Base-by-base conservation (phyloP, 37 sponge, comb jelly and placozoan genomes). In the Spongia lamella region DNA sequence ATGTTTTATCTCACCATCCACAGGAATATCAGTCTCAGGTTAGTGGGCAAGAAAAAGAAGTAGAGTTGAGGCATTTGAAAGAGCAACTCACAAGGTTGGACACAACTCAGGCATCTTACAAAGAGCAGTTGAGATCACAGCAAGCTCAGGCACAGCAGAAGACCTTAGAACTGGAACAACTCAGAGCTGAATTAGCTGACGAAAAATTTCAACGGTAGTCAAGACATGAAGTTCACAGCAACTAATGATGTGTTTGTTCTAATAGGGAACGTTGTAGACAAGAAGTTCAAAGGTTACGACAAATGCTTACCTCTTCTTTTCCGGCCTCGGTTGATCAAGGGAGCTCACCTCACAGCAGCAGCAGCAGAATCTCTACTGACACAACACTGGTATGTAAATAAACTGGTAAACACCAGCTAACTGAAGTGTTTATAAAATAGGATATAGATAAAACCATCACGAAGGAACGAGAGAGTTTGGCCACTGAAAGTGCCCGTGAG, bases 151-250 rank as follows among this genome's bases (percentile, higher is more conserved):
- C 57, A 47, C 39, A 56, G 4, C n/a, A 69, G 35, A 75, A 70
- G 52, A 51, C 29, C 35, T 72, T 81, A 19, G 88, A 81, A 30
- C 47, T 81, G 34, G 50, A 76, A 35, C 49, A 72, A 52, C 16
- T 77, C 0, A 87, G 76, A 36, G 37, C 77, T 15, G 88, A 81
- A 35, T 63, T 81, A 37, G 72, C 72, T 19, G 55, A 82, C 16
- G 78, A 77, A 53, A 81, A 70, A 27, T 81, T 87, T 31, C 88
- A 87, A 62, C 81, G 62, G 87, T 86, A 51, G 66, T n/a, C 51
- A 27, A 32, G 5, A 2, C 11, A 29, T 7, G 53, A 53, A 70
- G 40, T 24, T 13, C 47, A 13, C 47, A 43, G n/a, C n/a, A n/a
- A 5, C 47, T 43, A 13, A 43, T 13, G 5, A 43, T 43, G 47